phyloP scores from a whole-genome alignment of 1,140 invertebrate species.

The Drosophila ambigua region DNA sequence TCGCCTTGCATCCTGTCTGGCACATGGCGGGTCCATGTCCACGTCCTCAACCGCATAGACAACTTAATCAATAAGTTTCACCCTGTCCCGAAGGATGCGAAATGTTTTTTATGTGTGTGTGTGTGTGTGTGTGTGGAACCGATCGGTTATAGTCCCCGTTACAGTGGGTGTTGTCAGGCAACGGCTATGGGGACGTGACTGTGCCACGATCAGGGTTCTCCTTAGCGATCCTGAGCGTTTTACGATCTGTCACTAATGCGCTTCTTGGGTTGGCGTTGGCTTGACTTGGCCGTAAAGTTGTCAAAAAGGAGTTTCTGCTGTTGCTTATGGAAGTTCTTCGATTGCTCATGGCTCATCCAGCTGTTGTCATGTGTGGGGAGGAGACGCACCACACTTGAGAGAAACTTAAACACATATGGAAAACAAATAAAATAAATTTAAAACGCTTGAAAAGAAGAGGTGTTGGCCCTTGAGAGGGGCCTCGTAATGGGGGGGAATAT shows the following conservation, averaged over 20 bases:
- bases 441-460: slow-evolving; percentile 17
- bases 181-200: too few species aligned
- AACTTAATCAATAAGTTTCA: slow-evolving; percentile 55
- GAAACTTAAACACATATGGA: slow-evolving; percentile 47
- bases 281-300: slow-evolving; percentile 28
- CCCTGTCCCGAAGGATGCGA: slow-evolving; percentile 20
- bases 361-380: slow-evolving; percentile 25
- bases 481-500: slow-evolving; percentile 10
- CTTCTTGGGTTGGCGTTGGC: not conserved
- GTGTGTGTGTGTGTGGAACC: slow-evolving; percentile 25
- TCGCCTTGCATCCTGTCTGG: slow-evolving; percentile 49
- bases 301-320: slow-evolving; percentile 15
- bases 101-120: slow-evolving; percentile 3
- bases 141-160: slow-evolving; percentile 32
- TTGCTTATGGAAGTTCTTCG: too few species aligned
- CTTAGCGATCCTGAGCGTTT: not conserved
- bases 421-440: slow-evolving; percentile 28
- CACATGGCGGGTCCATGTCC: slow-evolving; percentile 28
- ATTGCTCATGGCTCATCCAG: slow-evolving; percentile 14
- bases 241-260: too few species aligned
- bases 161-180: slow-evolving; percentile 34
- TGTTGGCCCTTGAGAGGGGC: slow-evolving; percentile 12
- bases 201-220: not conserved
- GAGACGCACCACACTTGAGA: slow-evolving; percentile 26
- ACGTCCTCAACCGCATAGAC: slow-evolving; percentile 44